Conservation (phyloP, 2,888 invertebrate genomes). For the Coelogynopora nodosa region DNA sequence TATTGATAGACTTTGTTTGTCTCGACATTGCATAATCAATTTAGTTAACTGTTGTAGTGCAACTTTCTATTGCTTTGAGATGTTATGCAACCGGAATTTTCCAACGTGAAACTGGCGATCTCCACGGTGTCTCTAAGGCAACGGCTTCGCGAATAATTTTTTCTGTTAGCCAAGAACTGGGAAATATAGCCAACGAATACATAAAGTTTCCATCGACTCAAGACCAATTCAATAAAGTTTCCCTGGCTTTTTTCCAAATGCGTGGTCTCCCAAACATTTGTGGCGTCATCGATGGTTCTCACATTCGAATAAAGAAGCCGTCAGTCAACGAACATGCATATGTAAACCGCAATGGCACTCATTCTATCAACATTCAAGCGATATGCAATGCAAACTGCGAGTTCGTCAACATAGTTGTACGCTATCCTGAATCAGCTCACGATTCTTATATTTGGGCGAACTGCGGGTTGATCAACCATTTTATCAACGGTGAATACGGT, state of each 20-base stretch:
- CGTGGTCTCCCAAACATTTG: neutral
- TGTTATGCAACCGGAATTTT: neutral
- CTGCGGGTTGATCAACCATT: neutral
- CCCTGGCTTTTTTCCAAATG: neutral
- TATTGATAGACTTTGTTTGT: neutral
- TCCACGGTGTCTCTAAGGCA: too few species aligned
- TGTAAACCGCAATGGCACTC: neutral
- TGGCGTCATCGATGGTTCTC: neutral
- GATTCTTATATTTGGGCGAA: neutral
- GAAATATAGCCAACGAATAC: neutral
- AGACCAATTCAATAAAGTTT: neutral
- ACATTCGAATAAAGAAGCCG: neutral
- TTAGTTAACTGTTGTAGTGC: neutral
- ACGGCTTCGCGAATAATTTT: neutral
- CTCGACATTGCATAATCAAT: neutral
- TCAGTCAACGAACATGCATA: neutral
- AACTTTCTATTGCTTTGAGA: neutral
- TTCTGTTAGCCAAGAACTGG: neutral
- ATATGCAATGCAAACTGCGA: neutral
- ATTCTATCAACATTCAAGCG: neutral
- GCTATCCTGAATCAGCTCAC: neutral
- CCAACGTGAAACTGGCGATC: neutral
- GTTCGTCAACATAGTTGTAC: neutral
- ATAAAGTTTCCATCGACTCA: neutral
- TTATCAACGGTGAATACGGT: neutral